Evolutionary conservation across 2,113 vertebrate species (phyloP).

Genomic region (Chitala chitala): DNA sequence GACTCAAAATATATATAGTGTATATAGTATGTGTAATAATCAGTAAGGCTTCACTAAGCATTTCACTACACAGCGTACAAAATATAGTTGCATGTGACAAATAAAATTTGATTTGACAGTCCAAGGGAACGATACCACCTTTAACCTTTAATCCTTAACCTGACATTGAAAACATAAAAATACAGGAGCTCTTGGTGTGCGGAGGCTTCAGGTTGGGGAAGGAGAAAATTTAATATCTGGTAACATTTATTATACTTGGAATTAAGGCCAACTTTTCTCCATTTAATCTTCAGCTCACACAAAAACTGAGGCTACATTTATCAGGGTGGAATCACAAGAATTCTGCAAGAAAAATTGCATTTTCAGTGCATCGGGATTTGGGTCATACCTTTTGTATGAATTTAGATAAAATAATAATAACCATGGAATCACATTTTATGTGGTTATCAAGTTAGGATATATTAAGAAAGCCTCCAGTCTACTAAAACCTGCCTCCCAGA

Average conservation of each 20-base stretch:
- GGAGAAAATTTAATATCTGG: conserved; percentile 18
- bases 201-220: neutral
- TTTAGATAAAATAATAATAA: neutral
- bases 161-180: neutral
- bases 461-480: neutral
- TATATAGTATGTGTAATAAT: too few species aligned
- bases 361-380: conserved; percentile 6
- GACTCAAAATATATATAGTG: too few species aligned
- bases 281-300: conserved; percentile 18
- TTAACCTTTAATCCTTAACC: neutral
- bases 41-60: too few species aligned
- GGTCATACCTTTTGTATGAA: conserved; percentile 17
- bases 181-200: neutral
- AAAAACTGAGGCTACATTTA: conserved; percentile 16
- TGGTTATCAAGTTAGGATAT: neutral
- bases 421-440: neutral
- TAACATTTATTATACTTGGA: conserved; percentile 24
- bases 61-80: too few species aligned
- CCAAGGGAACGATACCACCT: neutral
- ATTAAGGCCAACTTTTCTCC: conserved; percentile 25
- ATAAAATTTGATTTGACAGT: neutral
- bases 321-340: neutral
- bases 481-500: neutral
- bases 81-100: too few species aligned
- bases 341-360: conserved; percentile 23